Evolutionary conservation across 2,888 invertebrate genomes (phyloP).

Genomic region (Nemoura dubitans): DNA sequence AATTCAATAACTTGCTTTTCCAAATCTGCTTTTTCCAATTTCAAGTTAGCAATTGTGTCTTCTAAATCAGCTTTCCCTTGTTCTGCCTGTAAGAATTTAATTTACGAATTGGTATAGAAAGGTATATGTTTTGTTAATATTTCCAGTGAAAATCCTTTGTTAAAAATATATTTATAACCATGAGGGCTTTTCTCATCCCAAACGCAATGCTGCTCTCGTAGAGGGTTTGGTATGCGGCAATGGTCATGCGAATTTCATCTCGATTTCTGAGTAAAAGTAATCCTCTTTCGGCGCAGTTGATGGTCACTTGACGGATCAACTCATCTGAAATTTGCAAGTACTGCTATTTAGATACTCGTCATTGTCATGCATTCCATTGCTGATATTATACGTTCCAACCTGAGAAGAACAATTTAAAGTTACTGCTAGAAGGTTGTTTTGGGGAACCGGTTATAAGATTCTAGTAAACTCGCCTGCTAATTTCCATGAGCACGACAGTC

Average conservation of each 20-base stretch:
- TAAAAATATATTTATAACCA: constrained; percentile 62
- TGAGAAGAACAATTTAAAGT: too few species aligned
- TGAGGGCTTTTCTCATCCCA: constrained; percentile 96
- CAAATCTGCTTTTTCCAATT: constrained; percentile 71
- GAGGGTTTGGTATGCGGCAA: constrained; percentile 94
- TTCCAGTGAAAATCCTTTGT: neutral
- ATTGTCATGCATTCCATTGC: too few species aligned
- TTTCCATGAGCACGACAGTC: too few species aligned
- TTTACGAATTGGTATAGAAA: too few species aligned
- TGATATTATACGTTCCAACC: too few species aligned
- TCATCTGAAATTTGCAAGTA: constrained; percentile 67
- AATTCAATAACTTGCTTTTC: constrained; percentile 70
- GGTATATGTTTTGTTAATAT: too few species aligned
- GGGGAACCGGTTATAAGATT: too few species aligned
- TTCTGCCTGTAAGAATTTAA: constrained; percentile 68
- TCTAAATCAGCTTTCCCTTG: constrained; percentile 87
- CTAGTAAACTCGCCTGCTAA: too few species aligned
- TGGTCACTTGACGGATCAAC: constrained; percentile 92
- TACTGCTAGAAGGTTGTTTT: too few species aligned
- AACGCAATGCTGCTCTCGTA: constrained; percentile 98
- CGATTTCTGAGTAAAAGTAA: constrained; percentile 89
- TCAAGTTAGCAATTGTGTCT: constrained; percentile 76
- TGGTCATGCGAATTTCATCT: constrained; percentile 96
- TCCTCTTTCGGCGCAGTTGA: constrained; percentile 96
- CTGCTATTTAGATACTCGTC: too few species aligned